phyloP scores from a whole-genome alignment of 2,888 invertebrate genomes.

The Ophion slaviceki region DNA sequence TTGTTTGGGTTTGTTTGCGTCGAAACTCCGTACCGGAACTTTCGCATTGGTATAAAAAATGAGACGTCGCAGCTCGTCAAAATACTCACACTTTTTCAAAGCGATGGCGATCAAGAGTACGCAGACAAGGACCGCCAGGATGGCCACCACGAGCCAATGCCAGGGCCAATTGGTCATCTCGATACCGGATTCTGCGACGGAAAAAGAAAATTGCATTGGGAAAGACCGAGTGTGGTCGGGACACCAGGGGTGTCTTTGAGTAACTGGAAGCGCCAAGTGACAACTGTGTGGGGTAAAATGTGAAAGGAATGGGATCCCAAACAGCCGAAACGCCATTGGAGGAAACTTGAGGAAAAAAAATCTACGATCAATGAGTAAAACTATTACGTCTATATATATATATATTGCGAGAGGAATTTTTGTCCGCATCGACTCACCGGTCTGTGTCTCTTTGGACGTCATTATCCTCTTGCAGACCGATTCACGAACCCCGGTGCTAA shows the following conservation, averaged over 20 bases:
- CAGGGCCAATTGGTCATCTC: slow-evolving; percentile 6
- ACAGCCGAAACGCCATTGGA: not conserved
- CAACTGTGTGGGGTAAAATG: too few relatives aligned
- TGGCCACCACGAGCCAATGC: slow-evolving; percentile 27
- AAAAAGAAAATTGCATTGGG: not conserved
- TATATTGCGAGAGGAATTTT: not conserved
- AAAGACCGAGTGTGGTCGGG: not conserved
- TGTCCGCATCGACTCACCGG: slow-evolving; percentile 18
- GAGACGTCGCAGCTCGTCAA: not conserved
- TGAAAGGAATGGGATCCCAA: not conserved
- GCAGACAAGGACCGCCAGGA: not conserved
- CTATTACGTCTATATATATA: too few relatives aligned
- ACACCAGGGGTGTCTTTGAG: too few relatives aligned
- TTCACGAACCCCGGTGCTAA: slow-evolving; percentile 64
- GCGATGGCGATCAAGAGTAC: not conserved
- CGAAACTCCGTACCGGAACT: too few relatives aligned
- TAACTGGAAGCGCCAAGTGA: too few relatives aligned
- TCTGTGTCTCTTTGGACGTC: slow-evolving; percentile 33
- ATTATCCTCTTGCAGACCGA: slow-evolving; percentile 58
- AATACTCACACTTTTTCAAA: slow-evolving; percentile 62
- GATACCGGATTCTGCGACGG: slow-evolving; percentile 26
- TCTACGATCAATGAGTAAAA: too few relatives aligned
- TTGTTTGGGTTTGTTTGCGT: not conserved
- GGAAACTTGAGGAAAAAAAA: too few relatives aligned
- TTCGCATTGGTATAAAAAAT: not conserved